These are phyloP conservation scores for Agrochola macilenta DNA, from an alignment of 2,888 invertebrate species.

Conservation along the genomic window DNA sequence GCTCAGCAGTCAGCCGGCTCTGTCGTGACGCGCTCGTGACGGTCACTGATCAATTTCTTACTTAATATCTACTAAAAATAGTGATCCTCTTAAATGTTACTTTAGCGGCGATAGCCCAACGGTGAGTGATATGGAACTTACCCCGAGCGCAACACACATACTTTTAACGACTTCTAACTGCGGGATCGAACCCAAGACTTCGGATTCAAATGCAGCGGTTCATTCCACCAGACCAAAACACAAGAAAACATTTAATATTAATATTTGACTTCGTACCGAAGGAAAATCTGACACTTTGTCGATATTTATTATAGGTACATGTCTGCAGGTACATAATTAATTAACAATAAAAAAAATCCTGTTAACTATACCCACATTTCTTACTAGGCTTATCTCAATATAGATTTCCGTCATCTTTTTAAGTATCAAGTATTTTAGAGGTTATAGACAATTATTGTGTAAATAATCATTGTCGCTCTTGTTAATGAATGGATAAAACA, in stretches of 20 bases:
- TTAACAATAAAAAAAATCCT: conserved; percentile 7
- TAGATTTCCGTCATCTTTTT: not conserved
- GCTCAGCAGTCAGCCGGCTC: conserved; percentile 36
- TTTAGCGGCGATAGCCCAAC: not conserved
- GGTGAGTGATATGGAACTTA: too few relatives aligned
- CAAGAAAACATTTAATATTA: not conserved
- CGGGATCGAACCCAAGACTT: not conserved
- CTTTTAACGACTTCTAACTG: not conserved
- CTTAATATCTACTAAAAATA: conserved; percentile 8
- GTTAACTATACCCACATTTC: conserved; percentile 18
- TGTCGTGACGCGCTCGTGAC: conserved; percentile 29
- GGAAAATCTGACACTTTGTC: not conserved
- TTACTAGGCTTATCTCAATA: conserved; percentile 8
- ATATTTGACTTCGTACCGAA: conserved; percentile 16
- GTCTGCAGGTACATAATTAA: not conserved
- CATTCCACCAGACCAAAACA: conserved; percentile 1
- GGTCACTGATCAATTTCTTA: conserved; percentile 25
- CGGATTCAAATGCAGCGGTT: not conserved
- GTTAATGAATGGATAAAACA: not conserved
- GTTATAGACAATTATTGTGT: not conserved
- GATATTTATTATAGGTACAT: not conserved
- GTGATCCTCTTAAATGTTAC: not conserved
- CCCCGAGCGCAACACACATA: not conserved
- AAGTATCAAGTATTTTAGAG: not conserved
- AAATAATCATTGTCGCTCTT: not conserved